phyloP scores from a whole-genome alignment of 2,797 vertebrate species.

The Distichodus sexfasciatus region DNA sequence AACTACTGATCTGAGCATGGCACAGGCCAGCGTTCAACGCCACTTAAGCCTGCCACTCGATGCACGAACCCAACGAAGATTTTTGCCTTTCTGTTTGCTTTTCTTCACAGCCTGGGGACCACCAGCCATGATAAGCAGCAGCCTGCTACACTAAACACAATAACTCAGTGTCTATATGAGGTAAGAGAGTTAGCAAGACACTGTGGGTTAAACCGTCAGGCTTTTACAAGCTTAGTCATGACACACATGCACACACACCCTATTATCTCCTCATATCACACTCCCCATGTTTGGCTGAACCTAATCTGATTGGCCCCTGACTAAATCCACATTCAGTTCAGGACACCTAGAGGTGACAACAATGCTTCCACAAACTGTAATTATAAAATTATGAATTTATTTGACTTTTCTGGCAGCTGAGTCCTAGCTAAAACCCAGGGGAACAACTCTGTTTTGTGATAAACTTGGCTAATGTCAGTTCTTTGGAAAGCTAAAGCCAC shows the following conservation, averaged over 20 bases:
- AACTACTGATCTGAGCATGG: constrained; percentile 14
- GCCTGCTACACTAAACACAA: background rate
- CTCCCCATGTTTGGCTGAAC: background rate
- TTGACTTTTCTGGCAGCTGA: no score
- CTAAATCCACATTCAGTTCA: constrained; percentile 14
- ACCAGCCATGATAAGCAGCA: constrained; percentile 20
- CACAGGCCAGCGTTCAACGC: constrained; percentile 33
- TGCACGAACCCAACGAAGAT: no score
- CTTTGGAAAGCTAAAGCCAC: background rate
- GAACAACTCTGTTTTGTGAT: no score
- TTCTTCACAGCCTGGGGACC: constrained; percentile 25
- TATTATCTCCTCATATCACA: background rate
- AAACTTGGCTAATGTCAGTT: background rate
- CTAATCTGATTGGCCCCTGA: constrained; percentile 6
- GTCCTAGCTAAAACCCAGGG: no score
- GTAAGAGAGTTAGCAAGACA: background rate
- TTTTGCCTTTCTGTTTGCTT: constrained; percentile 39
- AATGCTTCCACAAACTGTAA: background rate
- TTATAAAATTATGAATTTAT: background rate
- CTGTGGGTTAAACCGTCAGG: background rate
- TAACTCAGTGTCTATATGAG: constrained; percentile 7
- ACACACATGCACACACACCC: constrained; percentile 2
- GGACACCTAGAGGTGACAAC: background rate
- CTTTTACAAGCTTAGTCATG: constrained; percentile 11
- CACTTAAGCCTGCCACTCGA: constrained; percentile 35